Evolutionary conservation across 2,888 invertebrate species (phyloP).

Genomic region (Cheilosia soror): DNA sequence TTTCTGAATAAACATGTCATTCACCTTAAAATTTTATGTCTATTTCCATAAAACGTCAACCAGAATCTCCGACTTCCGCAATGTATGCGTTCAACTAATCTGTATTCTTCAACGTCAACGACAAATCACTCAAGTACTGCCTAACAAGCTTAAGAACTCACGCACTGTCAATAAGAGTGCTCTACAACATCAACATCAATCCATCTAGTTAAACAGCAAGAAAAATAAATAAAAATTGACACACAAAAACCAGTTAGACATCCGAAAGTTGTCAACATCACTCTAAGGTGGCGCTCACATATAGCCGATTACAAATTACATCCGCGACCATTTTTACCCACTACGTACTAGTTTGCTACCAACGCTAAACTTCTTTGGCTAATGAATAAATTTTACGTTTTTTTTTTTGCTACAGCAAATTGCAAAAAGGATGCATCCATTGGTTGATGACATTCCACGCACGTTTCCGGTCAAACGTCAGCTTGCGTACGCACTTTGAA

Average conservation of each 20-base stretch:
- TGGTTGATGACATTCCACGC: conserved; percentile 43
- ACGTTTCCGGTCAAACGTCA: conserved; percentile 72
- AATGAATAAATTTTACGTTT: conserved; percentile 46
- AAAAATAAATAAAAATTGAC: conserved; percentile 3
- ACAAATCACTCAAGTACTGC: conserved; percentile 31
- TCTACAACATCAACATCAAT: not conserved
- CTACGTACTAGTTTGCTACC: not conserved
- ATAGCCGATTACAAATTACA: conserved; percentile 37
- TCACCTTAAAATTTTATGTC: not conserved
- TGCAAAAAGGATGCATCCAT: conserved; percentile 21
- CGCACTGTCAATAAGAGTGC: conserved; percentile 20
- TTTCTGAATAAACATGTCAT: not conserved
- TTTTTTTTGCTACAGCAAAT: conserved; percentile 9
- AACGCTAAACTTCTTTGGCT: conserved; percentile 36
- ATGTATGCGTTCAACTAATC: not conserved
- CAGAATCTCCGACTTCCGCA: not conserved
- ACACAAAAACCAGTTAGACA: conserved; percentile 59
- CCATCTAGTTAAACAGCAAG: not conserved
- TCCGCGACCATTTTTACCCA: conserved; percentile 17
- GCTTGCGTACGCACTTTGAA: conserved; percentile 51
- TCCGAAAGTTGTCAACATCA: conserved; percentile 65
- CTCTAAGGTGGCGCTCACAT: conserved; percentile 60
- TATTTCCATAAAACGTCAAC: not conserved
- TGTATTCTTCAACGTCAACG: conserved; percentile 17
- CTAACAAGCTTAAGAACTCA: conserved; percentile 40